Conservation (phyloP, 2,797 vertebrate genomes). For the Poeciliopsis paucimaculata region DNA sequence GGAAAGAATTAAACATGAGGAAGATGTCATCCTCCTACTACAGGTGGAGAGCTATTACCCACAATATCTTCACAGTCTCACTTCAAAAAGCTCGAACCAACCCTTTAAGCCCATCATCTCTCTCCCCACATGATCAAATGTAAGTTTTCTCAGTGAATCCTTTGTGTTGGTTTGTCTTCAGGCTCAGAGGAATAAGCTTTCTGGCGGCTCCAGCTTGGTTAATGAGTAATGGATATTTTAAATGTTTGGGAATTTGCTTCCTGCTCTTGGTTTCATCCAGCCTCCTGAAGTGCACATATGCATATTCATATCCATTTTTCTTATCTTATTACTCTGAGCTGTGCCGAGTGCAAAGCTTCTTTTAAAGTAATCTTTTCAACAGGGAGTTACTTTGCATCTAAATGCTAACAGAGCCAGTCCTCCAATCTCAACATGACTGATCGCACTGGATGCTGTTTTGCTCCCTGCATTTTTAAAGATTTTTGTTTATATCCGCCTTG, state of each 20-base stretch:
- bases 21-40: neutral
- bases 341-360: slow-evolving; percentile 20
- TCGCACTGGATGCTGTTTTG: slow-evolving; percentile 23
- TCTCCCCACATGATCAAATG: neutral
- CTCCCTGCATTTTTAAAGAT: slow-evolving; percentile 10
- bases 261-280: slow-evolving; percentile 17
- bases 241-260: slow-evolving; percentile 25
- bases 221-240: slow-evolving; percentile 30
- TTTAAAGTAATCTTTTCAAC: slow-evolving; percentile 24
- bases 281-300: slow-evolving; percentile 21
- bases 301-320: slow-evolving; percentile 32
- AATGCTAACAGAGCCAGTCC: slow-evolving; percentile 31
- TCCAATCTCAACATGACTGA: slow-evolving; percentile 12
- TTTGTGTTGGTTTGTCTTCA: slow-evolving; percentile 25
- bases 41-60: neutral
- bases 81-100: neutral
- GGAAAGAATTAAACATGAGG: neutral
- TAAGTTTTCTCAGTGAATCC: neutral
- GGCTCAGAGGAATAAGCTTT: slow-evolving; percentile 5
- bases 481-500: slow-evolving; percentile 11
- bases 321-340: slow-evolving; percentile 25
- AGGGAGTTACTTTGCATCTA: slow-evolving; percentile 40
- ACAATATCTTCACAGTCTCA: neutral
- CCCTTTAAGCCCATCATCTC: neutral
- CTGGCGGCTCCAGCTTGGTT: slow-evolving; percentile 2